phyloP scores from a whole-genome alignment of 2,888 invertebrate genomes.

The Drosophila nigritarsus region DNA sequence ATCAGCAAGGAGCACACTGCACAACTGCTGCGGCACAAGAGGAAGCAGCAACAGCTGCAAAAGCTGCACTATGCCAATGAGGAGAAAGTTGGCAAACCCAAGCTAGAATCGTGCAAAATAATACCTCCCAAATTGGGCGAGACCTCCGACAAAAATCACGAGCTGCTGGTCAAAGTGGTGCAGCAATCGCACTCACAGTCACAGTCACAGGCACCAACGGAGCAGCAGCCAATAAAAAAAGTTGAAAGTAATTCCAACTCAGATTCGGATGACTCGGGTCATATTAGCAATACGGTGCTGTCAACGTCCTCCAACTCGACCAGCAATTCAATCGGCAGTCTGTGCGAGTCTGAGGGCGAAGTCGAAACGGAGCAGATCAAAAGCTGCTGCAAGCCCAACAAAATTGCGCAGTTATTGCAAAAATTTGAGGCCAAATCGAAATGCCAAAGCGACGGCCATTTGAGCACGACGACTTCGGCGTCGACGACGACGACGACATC shows the following conservation, averaged over 20 bases:
- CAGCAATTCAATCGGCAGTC: conserved; percentile 65
- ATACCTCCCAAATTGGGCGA: conserved; percentile 83
- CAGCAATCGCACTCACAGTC: conserved; percentile 43
- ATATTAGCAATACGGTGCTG: conserved; percentile 88
- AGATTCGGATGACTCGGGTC: conserved; percentile 92
- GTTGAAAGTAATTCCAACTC: conserved; percentile 51
- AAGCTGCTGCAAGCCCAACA: conserved; percentile 63
- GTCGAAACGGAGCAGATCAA: conserved; percentile 7
- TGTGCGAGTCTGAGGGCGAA: conserved; percentile 70
- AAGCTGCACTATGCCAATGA: conserved; percentile 82
- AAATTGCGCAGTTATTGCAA: conserved; percentile 80
- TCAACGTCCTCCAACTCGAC: conserved; percentile 56
- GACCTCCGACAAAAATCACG: conserved; percentile 83
- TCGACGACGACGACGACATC: conserved; percentile 20
- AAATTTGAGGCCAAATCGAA: conserved; percentile 80
- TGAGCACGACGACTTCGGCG: conserved; percentile 30
- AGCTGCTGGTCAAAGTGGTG: conserved; percentile 82
- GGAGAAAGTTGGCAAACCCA: conserved; percentile 77
- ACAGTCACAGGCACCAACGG: not conserved
- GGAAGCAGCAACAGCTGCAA: conserved; percentile 56
- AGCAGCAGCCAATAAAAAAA: conserved; percentile 15
- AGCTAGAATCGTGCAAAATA: conserved; percentile 83
- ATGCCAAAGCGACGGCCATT: conserved; percentile 16
- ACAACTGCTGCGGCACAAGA: conserved; percentile 50
- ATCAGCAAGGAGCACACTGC: conserved; percentile 57